Conservation (phyloP, 2,797 vertebrate species). For the Sphaeramia orbicularis region DNA sequence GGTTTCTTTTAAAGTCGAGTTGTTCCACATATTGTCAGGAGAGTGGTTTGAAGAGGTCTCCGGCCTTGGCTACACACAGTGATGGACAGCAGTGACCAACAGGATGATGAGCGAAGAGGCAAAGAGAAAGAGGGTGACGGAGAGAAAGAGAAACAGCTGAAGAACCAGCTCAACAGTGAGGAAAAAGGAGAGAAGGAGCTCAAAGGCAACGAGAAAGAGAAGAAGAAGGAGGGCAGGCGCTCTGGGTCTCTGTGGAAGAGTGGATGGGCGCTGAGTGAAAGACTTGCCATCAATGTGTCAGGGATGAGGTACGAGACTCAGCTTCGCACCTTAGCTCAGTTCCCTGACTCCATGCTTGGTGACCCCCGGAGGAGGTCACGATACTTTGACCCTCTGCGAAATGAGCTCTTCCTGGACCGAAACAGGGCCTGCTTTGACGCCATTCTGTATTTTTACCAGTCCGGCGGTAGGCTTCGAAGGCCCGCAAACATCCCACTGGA, state of each 20-base stretch:
- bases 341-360: constrained; percentile 90
- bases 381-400: constrained; percentile 90
- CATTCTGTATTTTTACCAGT: constrained; percentile 94
- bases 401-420: constrained; percentile 93
- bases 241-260: constrained; percentile 72
- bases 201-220: constrained; percentile 70
- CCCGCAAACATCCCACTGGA: constrained; percentile 91
- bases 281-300: constrained; percentile 92
- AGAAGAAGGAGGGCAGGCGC: constrained; percentile 61
- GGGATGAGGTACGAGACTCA: constrained; percentile 93
- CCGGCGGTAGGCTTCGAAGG: constrained; percentile 89
- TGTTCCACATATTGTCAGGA: constrained; percentile 39
- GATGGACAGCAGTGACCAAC: constrained; percentile 74
- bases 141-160: constrained; percentile 72
- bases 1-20: constrained; percentile 45
- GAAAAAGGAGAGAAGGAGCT: constrained; percentile 77
- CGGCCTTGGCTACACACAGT: constrained; percentile 33
- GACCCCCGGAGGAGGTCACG: constrained; percentile 86
- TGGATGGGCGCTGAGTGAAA: constrained; percentile 76
- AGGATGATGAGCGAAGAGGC: constrained; percentile 48
- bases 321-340: constrained; percentile 88
- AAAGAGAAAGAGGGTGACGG: constrained; percentile 50
- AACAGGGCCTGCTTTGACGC: constrained; percentile 93
- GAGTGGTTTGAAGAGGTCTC: constrained; percentile 28
- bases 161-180: constrained; percentile 73